Percentiles rank a stretch among this genome's conserved stretches.
These are phyloP conservation scores for Drosophila sordidapex DNA, from an alignment of 2,888 invertebrate genomes.

Conservation along the genomic window DNA sequence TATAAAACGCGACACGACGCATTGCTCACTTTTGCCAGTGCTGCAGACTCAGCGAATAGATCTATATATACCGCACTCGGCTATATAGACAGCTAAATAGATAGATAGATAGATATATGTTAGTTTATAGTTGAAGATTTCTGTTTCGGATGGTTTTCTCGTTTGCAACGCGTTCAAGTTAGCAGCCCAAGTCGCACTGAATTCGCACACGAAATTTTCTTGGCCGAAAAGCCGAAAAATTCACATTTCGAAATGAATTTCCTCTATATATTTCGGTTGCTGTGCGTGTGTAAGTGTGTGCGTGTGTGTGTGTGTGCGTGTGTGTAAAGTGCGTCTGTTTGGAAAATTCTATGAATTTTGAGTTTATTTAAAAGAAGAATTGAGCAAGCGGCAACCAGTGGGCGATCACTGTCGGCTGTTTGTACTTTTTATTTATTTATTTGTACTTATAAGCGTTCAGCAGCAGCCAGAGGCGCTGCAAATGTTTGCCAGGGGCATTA, in stretches of 20 bases:
- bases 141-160: conserved; percentile 77
- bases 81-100: conserved; percentile 69
- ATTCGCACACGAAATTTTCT: conserved; percentile 81
- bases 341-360: conserved; percentile 80
- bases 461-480: conserved; percentile 13
- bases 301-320: conserved; percentile 20
- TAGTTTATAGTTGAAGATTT: conserved; percentile 76
- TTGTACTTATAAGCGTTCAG: conserved; percentile 44
- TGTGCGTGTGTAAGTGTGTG: conserved; percentile 16
- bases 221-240: conserved; percentile 72
- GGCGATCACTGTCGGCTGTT: conserved; percentile 52
- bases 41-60: conserved; percentile 72
- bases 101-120: conserved; percentile 48
- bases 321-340: conserved; percentile 78
- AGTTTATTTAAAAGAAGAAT: conserved; percentile 73
- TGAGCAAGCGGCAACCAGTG: conserved; percentile 67
- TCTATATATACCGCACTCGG: conserved; percentile 65
- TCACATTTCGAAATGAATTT: conserved; percentile 74
- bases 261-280: conserved; percentile 33
- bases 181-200: conserved; percentile 85
- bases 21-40: conserved; percentile 79
- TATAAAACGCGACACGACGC: conserved; percentile 71
- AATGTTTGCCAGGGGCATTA: conserved; percentile 22
- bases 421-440: conserved; percentile 60
- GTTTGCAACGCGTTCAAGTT: conserved; percentile 85